Evolutionary conservation across 2,888 invertebrate genomes (phyloP).

Genomic region (Euplexia lucipara): DNA sequence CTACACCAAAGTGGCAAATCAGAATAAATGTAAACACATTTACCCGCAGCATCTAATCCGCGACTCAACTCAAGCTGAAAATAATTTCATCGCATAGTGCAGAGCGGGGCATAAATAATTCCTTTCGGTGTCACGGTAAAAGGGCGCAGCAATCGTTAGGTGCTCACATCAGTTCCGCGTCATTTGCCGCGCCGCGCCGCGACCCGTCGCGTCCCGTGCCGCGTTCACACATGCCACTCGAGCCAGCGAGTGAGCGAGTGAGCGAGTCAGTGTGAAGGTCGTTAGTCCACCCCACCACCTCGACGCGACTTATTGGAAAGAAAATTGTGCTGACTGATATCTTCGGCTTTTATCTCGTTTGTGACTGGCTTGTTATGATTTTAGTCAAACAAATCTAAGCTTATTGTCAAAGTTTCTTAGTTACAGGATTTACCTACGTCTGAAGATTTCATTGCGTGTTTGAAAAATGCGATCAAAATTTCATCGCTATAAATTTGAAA

Average conservation of each 20-base stretch:
- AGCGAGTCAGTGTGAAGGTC: conserved; percentile 74
- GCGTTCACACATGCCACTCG: conserved; percentile 80
- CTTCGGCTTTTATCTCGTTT: conserved; percentile 70
- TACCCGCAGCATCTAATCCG: conserved; percentile 62
- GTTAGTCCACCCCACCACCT: conserved; percentile 72
- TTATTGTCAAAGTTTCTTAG: conserved; percentile 13
- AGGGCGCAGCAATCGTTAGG: conserved; percentile 82
- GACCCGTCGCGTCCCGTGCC: conserved; percentile 67
- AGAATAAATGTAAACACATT: conserved; percentile 67
- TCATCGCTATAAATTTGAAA: conserved; percentile 2
- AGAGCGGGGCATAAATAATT: conserved; percentile 76
- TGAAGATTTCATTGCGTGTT: conserved; percentile 15
- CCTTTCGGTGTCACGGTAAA: conserved; percentile 72
- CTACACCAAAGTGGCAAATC: conserved; percentile 56
- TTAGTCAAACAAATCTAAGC: conserved; percentile 40
- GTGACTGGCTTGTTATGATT: conserved; percentile 69
- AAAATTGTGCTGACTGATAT: conserved; percentile 80
- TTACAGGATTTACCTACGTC: background rate
- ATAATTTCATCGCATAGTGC: conserved; percentile 69
- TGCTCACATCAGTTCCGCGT: conserved; percentile 81
- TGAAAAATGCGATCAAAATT: background rate
- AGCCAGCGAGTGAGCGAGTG: conserved; percentile 68
- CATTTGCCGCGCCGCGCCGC: conserved; percentile 72
- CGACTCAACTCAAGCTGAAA: conserved; percentile 66
- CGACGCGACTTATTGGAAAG: conserved; percentile 77